These are phyloP conservation scores for Dufourea novaeangliae DNA, from an alignment of 1,140 invertebrate genomes.

Conservation along the genomic window DNA sequence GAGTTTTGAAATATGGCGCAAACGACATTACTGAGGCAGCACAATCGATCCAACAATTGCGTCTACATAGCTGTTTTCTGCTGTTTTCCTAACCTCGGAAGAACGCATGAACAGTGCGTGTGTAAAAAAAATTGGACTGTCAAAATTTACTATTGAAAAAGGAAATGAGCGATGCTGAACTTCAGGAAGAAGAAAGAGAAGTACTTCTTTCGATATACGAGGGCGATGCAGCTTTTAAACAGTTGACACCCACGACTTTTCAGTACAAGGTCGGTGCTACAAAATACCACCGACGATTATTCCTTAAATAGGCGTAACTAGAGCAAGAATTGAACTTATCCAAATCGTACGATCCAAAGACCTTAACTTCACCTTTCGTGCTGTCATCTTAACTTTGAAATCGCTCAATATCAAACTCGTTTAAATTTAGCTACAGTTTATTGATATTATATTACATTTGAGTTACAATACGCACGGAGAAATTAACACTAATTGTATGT, in stretches of 20 bases:
- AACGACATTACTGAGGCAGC: background rate
- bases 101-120: slow-evolving; percentile 26
- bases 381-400: background rate
- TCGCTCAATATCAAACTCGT: background rate
- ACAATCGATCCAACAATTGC: slow-evolving; percentile 18
- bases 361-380: background rate
- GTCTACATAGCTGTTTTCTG: no score
- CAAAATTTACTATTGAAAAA: background rate
- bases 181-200: slow-evolving; percentile 94
- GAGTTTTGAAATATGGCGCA: background rate
- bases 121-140: background rate
- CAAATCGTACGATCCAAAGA: slow-evolving; percentile 1
- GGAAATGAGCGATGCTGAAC: slow-evolving; percentile 84
- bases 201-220: slow-evolving; percentile 96
- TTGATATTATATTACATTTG: background rate
- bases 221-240: slow-evolving; percentile 93
- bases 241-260: slow-evolving; percentile 89
- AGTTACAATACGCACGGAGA: background rate
- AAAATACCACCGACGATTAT: background rate
- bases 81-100: slow-evolving; percentile 22
- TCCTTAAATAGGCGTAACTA: background rate
- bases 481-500: slow-evolving; percentile 68
- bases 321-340: background rate
- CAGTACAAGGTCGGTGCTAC: slow-evolving; percentile 91
- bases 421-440: background rate